phyloP scores from a whole-genome alignment of 1,140 invertebrate genomes.

The Saxidomus purpurata region DNA sequence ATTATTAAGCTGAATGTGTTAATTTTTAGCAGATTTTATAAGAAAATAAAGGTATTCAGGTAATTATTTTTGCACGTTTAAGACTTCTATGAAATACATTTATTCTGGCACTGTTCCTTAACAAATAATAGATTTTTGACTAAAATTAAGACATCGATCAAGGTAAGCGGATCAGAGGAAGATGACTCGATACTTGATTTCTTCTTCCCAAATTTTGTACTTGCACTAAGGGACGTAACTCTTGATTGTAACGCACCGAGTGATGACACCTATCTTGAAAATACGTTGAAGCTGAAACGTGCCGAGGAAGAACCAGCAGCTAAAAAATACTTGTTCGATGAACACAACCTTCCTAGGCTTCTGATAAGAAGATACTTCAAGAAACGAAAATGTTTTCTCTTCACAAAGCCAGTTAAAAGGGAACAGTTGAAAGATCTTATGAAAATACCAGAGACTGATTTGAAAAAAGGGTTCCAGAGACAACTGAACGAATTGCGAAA shows the following conservation, averaged over 20 bases:
- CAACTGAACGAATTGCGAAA: not conserved
- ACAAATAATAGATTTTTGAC: too few relatives aligned
- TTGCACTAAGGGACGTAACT: not conserved
- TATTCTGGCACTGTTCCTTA: too few relatives aligned
- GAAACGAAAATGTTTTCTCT: not conserved
- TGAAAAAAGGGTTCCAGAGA: not conserved
- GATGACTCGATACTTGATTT: too few relatives aligned
- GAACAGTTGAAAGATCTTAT: not conserved
- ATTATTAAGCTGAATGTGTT: too few relatives aligned
- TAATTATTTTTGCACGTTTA: too few relatives aligned
- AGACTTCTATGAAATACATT: too few relatives aligned
- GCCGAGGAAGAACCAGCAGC: not conserved
- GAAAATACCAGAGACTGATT: not conserved
- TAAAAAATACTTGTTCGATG: not conserved
- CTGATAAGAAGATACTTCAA: constrained; percentile 27
- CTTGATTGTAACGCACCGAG: not conserved
- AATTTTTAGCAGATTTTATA: too few relatives aligned
- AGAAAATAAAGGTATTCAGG: too few relatives aligned
- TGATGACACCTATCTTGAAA: not conserved
- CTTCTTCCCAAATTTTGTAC: too few relatives aligned
- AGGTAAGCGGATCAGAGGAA: too few relatives aligned
- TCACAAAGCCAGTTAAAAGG: not conserved
- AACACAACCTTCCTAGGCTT: not conserved
- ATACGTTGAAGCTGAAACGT: not conserved
- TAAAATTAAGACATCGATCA: too few relatives aligned